These are phyloP conservation scores for Calypte anna DNA, from an alignment of 2,113 vertebrate species.

Conservation along the genomic window DNA sequence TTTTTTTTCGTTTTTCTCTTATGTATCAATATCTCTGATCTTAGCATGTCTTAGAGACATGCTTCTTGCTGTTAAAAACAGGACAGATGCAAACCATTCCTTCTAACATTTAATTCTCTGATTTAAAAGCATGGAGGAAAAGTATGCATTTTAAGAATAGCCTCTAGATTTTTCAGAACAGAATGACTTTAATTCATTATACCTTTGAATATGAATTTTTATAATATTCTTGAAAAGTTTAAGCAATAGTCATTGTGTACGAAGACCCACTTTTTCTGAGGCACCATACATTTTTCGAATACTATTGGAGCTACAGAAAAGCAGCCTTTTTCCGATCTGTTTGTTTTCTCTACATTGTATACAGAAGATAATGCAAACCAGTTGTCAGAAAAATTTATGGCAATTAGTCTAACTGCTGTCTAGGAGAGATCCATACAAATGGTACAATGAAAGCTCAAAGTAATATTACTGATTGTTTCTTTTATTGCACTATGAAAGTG, in stretches of 20 bases:
- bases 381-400: slow-evolving; percentile 2
- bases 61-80: neutral
- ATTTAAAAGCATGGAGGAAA: neutral
- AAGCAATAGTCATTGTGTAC: neutral
- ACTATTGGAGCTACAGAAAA: neutral
- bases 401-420: slow-evolving; percentile 19
- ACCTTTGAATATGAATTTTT: neutral
- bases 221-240: neutral
- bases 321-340: neutral
- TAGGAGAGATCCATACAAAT: neutral
- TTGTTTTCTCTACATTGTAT: neutral
- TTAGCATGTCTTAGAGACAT: neutral
- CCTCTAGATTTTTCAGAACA: neutral
- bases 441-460: neutral
- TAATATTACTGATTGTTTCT: slow-evolving; percentile 13
- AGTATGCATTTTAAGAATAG: neutral
- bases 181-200: neutral
- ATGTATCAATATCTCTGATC: neutral
- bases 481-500: neutral
- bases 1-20: neutral
- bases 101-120: neutral
- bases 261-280: neutral
- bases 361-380: neutral
- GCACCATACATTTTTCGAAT: neutral
- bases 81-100: neutral